These are phyloP conservation scores for Aphis gossypii DNA, from an alignment of 1,140 invertebrate genomes.

Conservation along the genomic window DNA sequence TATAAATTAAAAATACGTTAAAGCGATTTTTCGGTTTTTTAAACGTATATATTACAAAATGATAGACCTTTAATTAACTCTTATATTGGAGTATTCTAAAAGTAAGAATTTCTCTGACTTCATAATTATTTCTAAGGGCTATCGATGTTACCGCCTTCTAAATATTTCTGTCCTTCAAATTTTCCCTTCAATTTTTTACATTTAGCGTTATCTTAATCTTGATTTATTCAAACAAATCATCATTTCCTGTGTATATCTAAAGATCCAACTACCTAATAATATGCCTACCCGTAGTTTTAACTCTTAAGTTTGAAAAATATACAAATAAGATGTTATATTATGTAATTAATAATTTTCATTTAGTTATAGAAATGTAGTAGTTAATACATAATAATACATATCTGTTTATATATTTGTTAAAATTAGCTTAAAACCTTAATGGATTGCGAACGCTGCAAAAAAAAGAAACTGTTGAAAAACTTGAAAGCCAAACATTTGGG, in stretches of 20 bases:
- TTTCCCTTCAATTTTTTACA: background rate
- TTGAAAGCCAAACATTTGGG: constrained; percentile 75
- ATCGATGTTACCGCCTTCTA: background rate
- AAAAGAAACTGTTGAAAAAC: constrained; percentile 78
- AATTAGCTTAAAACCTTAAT: constrained; percentile 75
- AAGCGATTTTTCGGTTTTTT: background rate
- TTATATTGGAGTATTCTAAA: background rate
- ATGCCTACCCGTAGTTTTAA: background rate
- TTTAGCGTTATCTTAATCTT: background rate
- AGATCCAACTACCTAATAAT: background rate
- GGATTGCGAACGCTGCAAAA: constrained; percentile 73
- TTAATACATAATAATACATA: background rate
- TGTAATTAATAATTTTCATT: background rate
- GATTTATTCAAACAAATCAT: background rate
- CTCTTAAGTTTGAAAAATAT: background rate
- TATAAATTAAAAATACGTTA: background rate
- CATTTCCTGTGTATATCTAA: background rate
- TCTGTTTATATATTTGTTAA: background rate
- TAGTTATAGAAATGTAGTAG: background rate
- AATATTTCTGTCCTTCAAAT: background rate
- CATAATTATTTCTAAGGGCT: background rate
- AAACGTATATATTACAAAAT: background rate
- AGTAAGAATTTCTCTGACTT: background rate
- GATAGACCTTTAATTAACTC: background rate
- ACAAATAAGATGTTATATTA: background rate